Evolutionary conservation across 1,140 invertebrate genomes (phyloP).

Genomic region (Tetranychus urticae): DNA sequence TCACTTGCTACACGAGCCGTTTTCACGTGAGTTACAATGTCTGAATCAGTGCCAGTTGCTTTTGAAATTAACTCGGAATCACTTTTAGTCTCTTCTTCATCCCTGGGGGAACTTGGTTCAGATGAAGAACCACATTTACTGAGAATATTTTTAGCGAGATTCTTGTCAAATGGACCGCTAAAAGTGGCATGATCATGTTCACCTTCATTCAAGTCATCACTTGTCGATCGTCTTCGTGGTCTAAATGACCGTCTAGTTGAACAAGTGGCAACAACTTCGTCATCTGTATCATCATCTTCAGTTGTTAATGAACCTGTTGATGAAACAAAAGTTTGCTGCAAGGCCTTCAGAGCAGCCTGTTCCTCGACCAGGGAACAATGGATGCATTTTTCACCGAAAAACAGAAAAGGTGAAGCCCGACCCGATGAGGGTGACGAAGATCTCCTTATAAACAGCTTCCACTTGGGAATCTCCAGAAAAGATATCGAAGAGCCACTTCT

Average conservation of each 20-base stretch:
- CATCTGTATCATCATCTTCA: background rate
- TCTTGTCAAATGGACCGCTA: no score
- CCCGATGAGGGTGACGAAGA: conserved; percentile 4
- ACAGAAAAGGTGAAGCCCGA: background rate
- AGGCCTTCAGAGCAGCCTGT: background rate
- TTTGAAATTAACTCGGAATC: background rate
- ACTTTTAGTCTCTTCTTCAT: background rate
- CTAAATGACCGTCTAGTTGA: no score
- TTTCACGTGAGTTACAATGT: no score
- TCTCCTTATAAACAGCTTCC: conserved; percentile 7
- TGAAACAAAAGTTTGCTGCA: background rate
- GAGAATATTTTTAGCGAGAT: background rate
- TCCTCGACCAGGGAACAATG: conserved; percentile 15
- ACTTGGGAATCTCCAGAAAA: conserved; percentile 11
- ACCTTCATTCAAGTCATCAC: no score
- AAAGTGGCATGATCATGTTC: no score
- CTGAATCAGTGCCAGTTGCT: background rate
- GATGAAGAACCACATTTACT: background rate
- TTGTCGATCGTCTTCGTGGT: no score
- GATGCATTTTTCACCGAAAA: conserved; percentile 18
- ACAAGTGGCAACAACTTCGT: no score
- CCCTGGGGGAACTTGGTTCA: background rate
- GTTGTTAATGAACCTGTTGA: background rate
- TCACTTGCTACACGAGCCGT: no score
- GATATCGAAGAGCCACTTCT: background rate